Percentiles rank a stretch among this genome's conserved stretches.
phyloP scores from a whole-genome alignment of 2,797 vertebrate species.

The Corythornis leucogaster region DNA sequence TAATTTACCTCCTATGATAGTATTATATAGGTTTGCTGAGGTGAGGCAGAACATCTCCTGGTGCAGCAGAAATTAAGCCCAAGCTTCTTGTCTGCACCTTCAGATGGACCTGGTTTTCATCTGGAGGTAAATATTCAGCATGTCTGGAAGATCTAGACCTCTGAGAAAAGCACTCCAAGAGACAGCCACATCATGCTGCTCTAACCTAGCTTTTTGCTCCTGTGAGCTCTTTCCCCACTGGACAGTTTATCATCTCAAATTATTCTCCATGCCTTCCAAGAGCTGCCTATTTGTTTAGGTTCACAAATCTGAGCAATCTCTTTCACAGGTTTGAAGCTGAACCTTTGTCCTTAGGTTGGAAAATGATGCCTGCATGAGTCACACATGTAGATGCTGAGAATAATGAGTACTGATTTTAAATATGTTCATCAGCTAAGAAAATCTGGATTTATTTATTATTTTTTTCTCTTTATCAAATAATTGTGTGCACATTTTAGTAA shows the following conservation, averaged over 20 bases:
- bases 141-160: neutral
- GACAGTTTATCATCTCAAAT: neutral
- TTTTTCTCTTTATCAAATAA: neutral
- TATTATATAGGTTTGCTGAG: neutral
- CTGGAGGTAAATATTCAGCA: neutral
- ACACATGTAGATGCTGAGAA: neutral
- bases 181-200: neutral
- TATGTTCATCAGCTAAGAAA: neutral
- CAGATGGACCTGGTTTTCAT: neutral
- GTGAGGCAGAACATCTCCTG: neutral
- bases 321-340: neutral
- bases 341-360: neutral
- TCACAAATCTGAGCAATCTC: neutral
- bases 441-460: neutral
- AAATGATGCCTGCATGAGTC: rapidly evolving
- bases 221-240: neutral
- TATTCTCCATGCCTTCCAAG: neutral
- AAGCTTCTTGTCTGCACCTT: neutral
- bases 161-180: neutral
- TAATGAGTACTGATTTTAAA: neutral
- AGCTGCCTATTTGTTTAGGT: neutral
- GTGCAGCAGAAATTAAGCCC: neutral
- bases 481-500: neutral
- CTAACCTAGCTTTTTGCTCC: neutral
- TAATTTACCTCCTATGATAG: neutral